Base-by-base conservation (phyloP, 2,113 vertebrate genomes). In the Engraulis encrasicolus region DNA sequence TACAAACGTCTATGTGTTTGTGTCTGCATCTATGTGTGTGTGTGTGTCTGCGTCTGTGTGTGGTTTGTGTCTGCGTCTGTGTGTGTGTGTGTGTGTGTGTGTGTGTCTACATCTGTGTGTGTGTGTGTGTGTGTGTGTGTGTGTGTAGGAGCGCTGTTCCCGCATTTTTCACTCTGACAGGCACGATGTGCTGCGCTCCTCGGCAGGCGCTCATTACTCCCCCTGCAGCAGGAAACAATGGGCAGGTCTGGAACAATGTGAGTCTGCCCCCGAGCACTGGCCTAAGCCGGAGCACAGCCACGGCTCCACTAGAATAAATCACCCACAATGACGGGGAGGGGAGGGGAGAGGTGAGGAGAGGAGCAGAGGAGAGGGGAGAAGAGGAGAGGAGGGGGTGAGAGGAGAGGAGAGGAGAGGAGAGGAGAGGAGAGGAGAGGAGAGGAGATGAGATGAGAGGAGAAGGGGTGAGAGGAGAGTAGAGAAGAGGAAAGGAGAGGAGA, bases 141-240 rank as follows among this genome's bases (percentile, higher is more conserved):
- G 82, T 50, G 79, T 78, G 74, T 27, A 78, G 23, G 40, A 61
- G 71, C 40, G 1, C 50, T 80, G 38, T 31, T 54, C 79, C 83
- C 66, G 84, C 86, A 90, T 91, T 89, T 83, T 85, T 91, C 84
- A 88, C 86, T 78, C 83, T 91, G 90, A 89, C 90, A 90, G 89
- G 79, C 58, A 78, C 52, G 79, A 85, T 86, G 90, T 18, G 81
- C 88, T 83, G 40, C 38, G 85, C 84, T 87, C 84, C 84, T 87
- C 84, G 54, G 82, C 85, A 86, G 79, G 78, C 87, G 86, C 88
- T 91, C 89, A 91, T 90, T 91, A 90, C 86, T 87, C 81, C 86
- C 79, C 86, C 79, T 50, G 79, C 78, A 86, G 81, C 77, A 78
- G 85, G 86, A 88, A 89, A 91, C 86, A 91, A 91, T 90, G 85